Base-by-base conservation (phyloP, 2,888 invertebrate species). In the Hipparchia sbordonii region DNA sequence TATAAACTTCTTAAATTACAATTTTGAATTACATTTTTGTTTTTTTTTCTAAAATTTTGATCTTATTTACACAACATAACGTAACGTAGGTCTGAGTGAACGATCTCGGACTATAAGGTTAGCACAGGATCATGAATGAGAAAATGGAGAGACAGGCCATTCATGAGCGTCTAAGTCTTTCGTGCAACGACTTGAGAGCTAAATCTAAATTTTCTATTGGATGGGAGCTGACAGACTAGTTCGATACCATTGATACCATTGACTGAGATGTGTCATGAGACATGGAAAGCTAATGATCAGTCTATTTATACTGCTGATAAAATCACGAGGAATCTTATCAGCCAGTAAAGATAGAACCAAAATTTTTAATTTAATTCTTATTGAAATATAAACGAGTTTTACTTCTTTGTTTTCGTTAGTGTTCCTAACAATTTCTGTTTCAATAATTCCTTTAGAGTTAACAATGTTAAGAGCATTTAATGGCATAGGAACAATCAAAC, bases 281-380 rank as follows among this genome's bases (percentile, higher is more conserved):
- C 39, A 39, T 80, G 79, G 74, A 76, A 79, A 77, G 79, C 79
- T 74, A 74, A 80, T 80, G 78, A 75, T 70, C 67, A 65, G 68
- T 63, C 76, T 76, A 78, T 76, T 72, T 76, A 77, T 67, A 73
- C 76, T 71, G 70, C 67, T 65, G 72, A 67, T 68, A 12, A 57
- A 12, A 63, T 68, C 62, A 57, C 57, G 65, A 67, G 48, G 59
- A 10, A 48, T n/a, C 52, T 7, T 59, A 73, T 67, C 71, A 70
- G 67, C 59, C 33, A 70, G 67, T 66, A 74, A 72, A 62, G 69
- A 68, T 70, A 73, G 66, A 54, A 9, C 66, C 56, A 72, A 74
- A 67, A 60, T 70, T 48, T 73, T 46, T 60, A 56, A 67, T 69
- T 78, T 75, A 77, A 73, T 74, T 73, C 74, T 72, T 77, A 76